Evolutionary conservation across 2,888 invertebrate genomes (phyloP), one percentile per base, ranked within the genome.

Genomic region (Clitarchus hookeri): DNA sequence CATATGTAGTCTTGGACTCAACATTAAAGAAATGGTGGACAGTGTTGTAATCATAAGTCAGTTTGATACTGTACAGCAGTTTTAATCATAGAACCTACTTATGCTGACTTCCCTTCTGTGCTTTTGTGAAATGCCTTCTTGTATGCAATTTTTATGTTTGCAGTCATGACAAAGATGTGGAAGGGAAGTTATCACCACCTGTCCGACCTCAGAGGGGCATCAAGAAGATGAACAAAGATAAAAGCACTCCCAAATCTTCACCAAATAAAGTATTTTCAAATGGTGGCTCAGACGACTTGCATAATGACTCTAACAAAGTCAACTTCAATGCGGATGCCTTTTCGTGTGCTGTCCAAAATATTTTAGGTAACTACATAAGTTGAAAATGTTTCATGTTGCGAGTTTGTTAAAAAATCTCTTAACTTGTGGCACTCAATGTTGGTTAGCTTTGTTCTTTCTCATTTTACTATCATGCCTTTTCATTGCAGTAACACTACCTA

Each of bases 311-410:
- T 44, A 90, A 90, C 78, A 90, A 91, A 90, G 93, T 97, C 85
- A 94, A 95, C 88, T 97, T 97, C 91, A 95, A 96, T 92, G 92
- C 96, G 44, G 95, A 97, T 87, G 93, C 96, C 44, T 98, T 98
- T 91, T 94, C 95, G 65, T 95, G 95, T 89, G 95, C 96, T 86
- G 93, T 98, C 88, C 95, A 96, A 89, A 97, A 96, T 90, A 97
- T 98, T 91, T 93, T 98, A 88, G 93, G 93, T 93, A 90, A 89
- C 90, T 88, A 48, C n/a, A n/a, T 27, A 27, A 65, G 48, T 90
- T 65, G 8, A 48, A 48, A 13, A 48, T 78, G n/a, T 13, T 25
- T 78, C 19, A 78, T 25, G 1, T 19, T 25, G 25, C 19, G 78
- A 26, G n/a, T 78, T 8, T 23, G 13, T 78, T 78, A 23, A n/a